These are phyloP conservation scores for Drosophila kambysellisi DNA, from an alignment of 2,888 invertebrate species.

Conservation along the genomic window DNA sequence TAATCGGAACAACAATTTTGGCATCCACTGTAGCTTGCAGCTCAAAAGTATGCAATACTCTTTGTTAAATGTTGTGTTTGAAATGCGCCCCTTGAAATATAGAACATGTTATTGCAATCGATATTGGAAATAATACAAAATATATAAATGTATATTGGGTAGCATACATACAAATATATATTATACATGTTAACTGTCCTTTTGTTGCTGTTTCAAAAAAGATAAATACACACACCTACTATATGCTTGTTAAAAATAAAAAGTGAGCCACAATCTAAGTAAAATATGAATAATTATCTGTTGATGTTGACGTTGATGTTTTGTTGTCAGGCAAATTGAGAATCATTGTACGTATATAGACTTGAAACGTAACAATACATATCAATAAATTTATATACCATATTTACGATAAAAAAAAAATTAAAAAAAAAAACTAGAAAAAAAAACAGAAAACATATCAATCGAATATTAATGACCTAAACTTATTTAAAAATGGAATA, in stretches of 20 bases:
- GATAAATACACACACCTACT: conserved; percentile 6
- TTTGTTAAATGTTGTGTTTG: conserved; percentile 54
- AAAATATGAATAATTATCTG: conserved; percentile 26
- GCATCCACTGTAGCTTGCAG: conserved; percentile 30
- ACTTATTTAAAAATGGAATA: conserved; percentile 19
- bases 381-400: conserved; percentile 72
- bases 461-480: conserved; percentile 24
- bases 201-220: conserved; percentile 59
- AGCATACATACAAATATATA: conserved; percentile 5
- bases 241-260: conserved; percentile 43
- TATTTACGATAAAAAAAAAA: conserved; percentile 27
- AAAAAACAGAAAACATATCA: conserved; percentile 30
- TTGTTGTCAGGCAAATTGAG: conserved; percentile 30
- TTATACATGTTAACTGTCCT: conserved; percentile 59
- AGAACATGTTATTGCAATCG: conserved; percentile 38
- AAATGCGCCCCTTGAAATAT: conserved; percentile 20
- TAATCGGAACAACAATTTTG: neutral
- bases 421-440: too few relatives aligned
- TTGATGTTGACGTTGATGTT: conserved; percentile 41
- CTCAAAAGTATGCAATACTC: conserved; percentile 70
- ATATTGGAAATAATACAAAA: conserved; percentile 12
- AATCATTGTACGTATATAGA: conserved; percentile 76
- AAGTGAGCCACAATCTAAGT: conserved; percentile 22
- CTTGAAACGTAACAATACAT: conserved; percentile 82
- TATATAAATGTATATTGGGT: neutral